phyloP scores from a whole-genome alignment of 2,888 invertebrate species.

The Phyllotreta cruciferae region DNA sequence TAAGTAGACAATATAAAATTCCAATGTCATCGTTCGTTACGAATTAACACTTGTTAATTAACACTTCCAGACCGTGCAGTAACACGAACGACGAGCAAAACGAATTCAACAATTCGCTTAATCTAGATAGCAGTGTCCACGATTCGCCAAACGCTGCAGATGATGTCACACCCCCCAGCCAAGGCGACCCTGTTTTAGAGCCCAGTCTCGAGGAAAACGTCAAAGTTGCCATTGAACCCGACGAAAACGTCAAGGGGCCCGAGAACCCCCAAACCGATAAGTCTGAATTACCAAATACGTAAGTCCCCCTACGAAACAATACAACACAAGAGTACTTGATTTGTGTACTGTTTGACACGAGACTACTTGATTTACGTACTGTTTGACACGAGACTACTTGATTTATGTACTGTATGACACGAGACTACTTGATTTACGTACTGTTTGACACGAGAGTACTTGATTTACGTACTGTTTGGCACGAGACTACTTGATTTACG shows the following conservation, averaged over 20 bases:
- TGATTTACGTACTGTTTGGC: too few species aligned
- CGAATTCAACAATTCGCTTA: constrained; percentile 8
- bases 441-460: too few species aligned
- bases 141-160: constrained; percentile 7
- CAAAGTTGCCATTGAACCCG: constrained; percentile 37
- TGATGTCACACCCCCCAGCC: constrained; percentile 11
- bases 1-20: constrained; percentile 21
- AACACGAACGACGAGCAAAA: constrained; percentile 25
- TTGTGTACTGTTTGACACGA: too few species aligned
- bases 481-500: too few species aligned
- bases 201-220: constrained; percentile 42
- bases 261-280: constrained; percentile 22
- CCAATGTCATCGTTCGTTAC: constrained; percentile 13
- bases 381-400: too few species aligned
- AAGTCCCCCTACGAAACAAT: constrained; percentile 31
- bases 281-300: constrained; percentile 43
- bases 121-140: constrained; percentile 23
- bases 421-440: too few species aligned
- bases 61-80: constrained; percentile 23
- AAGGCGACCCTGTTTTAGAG: constrained; percentile 34
- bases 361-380: too few species aligned
- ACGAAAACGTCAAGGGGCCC: constrained; percentile 22
- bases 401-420: too few species aligned
- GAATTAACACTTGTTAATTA: constrained; percentile 20
- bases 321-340: too few species aligned